Evolutionary conservation across 2,888 invertebrate species (phyloP), one percentile per base, ranked within the genome.

Genomic region (Orthosia gracilis): DNA sequence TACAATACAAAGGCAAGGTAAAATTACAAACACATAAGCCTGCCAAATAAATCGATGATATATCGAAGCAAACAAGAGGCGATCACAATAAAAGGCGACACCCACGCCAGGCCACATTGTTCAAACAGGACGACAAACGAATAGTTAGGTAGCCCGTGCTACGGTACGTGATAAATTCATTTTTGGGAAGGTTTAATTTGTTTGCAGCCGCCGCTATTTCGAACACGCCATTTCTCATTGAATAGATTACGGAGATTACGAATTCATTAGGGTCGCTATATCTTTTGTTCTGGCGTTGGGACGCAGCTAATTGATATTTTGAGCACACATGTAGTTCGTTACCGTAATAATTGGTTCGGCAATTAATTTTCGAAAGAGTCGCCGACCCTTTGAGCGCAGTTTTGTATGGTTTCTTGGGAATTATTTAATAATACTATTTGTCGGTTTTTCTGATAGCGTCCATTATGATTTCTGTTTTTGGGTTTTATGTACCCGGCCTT

Each of bases 171-270:
- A 96, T 95, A 96, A 96, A 96, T 96, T 96, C 94, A 96, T 96
- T 96, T 96, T 96, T 96, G 96, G 96, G 92, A 89, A 91, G 92
- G 93, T 94, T 95, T 95, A 96, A 96, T 96, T 96, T 95, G 95
- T 95, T 95, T 94, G 93, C 93, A 91, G 89, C 89, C 91, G 88
- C 90, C 86, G 92, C 91, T 93, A 93, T 94, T 94, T 91, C 91
- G 91, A 94, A 94, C 94, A 94, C 91, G 94, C 95, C 94, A 94
- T 96, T 94, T 94, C 95, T 96, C 96, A 96, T 95, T 94, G 95
- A 95, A 94, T 94, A 96, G 96, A 96, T 96, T 96, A 95, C 93
- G 75, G 93, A 95, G 96, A 96, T 96, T 96, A 96, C 94, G 92
- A 95, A 95, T 96, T 96, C 95, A 96, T 96, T 96, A 95, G 96